These are phyloP conservation scores for Allobates femoralis DNA, from an alignment of 2,797 vertebrate species.

Conservation along the genomic window DNA sequence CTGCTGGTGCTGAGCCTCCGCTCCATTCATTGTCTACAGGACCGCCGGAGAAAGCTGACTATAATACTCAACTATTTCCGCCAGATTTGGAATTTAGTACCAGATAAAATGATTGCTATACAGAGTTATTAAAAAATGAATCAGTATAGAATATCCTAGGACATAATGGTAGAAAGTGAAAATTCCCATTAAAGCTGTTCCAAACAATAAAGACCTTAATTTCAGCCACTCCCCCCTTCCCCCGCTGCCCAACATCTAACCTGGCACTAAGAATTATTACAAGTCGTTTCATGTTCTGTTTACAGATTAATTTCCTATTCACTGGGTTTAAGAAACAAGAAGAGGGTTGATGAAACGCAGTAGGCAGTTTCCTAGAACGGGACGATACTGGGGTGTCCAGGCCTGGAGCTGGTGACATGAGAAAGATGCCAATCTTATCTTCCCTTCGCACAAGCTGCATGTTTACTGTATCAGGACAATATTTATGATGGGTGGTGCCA, in stretches of 20 bases:
- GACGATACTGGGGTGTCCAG: slow-evolving; percentile 21
- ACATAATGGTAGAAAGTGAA: background rate
- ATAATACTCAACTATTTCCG: too few relatives aligned
- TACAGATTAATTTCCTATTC: slow-evolving; percentile 33
- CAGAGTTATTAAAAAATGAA: background rate
- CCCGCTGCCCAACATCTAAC: background rate
- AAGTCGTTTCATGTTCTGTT: slow-evolving; percentile 41
- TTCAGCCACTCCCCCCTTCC: background rate
- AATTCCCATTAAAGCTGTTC: background rate
- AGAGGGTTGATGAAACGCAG: slow-evolving; percentile 26
- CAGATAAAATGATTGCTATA: too few relatives aligned
- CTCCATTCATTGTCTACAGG: too few relatives aligned
- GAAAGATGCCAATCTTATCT: slow-evolving; percentile 59
- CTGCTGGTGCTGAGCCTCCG: too few relatives aligned
- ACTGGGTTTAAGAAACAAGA: slow-evolving; percentile 7
- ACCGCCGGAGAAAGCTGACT: too few relatives aligned
- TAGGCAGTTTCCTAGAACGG: slow-evolving; percentile 31
- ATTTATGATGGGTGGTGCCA: slow-evolving; percentile 60
- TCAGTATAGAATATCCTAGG: background rate
- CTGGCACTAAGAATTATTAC: slow-evolving; percentile 20
- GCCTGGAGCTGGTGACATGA: fast-evolving
- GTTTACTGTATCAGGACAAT: slow-evolving; percentile 44
- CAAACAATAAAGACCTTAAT: background rate
- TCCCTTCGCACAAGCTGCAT: background rate
- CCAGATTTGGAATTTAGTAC: background rate